phyloP scores from a whole-genome alignment of 2,888 invertebrate species.

The Melangyna quadrimaculata region DNA sequence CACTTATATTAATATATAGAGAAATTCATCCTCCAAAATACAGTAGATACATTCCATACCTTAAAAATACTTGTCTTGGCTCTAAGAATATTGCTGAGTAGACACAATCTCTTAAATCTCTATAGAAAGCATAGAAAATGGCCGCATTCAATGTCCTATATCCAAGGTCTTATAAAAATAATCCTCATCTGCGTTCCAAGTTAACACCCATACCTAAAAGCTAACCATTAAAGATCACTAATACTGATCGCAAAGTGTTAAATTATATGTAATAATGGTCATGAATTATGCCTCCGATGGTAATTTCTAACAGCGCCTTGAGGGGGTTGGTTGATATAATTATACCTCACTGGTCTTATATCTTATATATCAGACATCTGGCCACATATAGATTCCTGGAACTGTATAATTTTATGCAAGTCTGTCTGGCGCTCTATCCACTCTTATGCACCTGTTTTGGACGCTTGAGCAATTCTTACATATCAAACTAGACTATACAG shows the following conservation, averaged over 20 bases:
- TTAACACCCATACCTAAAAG: slow-evolving; percentile 40
- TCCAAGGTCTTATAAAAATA: not conserved
- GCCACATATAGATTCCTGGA: slow-evolving; percentile 31
- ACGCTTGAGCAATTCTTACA: not conserved
- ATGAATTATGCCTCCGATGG: slow-evolving; percentile 60
- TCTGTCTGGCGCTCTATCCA: slow-evolving; percentile 15
- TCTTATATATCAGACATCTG: slow-evolving; percentile 10
- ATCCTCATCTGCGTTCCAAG: not conserved
- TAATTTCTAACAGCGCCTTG: slow-evolving; percentile 19
- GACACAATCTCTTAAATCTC: not conserved
- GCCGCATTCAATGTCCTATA: not conserved
- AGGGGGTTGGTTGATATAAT: slow-evolving; percentile 46
- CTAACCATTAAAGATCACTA: slow-evolving; percentile 53
- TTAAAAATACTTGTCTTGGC: no score
- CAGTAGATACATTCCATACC: no score
- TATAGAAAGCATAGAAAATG: no score
- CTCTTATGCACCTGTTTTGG: slow-evolving; percentile 39
- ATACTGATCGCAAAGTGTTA: slow-evolving; percentile 64
- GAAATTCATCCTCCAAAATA: no score
- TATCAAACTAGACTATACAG: not conserved
- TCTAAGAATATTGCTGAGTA: no score
- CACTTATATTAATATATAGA: no score
- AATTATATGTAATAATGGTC: slow-evolving; percentile 70
- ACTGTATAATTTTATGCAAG: slow-evolving; percentile 6
- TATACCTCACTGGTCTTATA: slow-evolving; percentile 60